phyloP scores from a whole-genome alignment of 2,113 vertebrate genomes.

The Actenoides lindsayi region DNA sequence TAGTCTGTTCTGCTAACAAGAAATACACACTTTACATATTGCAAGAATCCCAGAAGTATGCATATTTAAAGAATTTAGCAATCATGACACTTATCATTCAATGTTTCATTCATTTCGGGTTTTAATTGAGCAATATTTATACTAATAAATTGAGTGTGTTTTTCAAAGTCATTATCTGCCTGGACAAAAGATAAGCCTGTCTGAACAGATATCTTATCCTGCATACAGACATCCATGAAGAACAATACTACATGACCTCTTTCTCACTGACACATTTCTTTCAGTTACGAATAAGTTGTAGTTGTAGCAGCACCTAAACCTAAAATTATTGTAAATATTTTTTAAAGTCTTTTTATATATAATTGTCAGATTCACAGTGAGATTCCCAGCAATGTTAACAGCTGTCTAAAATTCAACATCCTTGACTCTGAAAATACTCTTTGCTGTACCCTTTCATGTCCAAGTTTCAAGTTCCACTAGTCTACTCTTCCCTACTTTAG shows the following conservation, averaged over 20 bases:
- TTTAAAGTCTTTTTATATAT: not conserved
- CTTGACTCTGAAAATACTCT: not conserved
- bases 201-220: not conserved
- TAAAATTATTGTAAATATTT: not conserved
- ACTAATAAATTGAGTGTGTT: not conserved
- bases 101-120: not conserved
- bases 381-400: not conserved
- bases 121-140: not conserved
- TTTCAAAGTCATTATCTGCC: not conserved
- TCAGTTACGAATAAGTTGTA: not conserved
- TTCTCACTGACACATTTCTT: not conserved
- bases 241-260: not conserved
- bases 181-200: not conserved
- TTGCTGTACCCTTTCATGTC: not conserved
- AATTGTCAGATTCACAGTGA: not conserved
- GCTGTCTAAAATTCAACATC: not conserved
- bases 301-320: not conserved
- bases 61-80: not conserved
- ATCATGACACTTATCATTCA: not conserved
- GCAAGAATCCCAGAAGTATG: not conserved
- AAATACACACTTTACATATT: not conserved
- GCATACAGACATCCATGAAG: not conserved
- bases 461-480: not conserved
- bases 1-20: not conserved
- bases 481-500: not conserved